phyloP scores from a whole-genome alignment of 2,888 invertebrate genomes.

The Drosophila fungiperda region DNA sequence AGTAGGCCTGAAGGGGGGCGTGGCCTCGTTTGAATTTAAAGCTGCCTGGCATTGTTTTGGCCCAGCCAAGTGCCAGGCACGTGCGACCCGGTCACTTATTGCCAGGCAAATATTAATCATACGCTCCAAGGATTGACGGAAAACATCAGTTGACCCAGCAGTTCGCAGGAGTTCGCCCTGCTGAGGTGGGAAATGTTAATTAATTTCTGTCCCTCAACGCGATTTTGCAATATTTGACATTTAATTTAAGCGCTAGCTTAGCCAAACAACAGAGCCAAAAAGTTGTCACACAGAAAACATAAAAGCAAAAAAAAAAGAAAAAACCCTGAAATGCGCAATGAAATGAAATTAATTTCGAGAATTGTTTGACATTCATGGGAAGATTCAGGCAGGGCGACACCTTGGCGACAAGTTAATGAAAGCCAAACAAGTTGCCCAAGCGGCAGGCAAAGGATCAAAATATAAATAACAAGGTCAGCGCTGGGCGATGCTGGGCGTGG shows the following conservation, averaged over 20 bases:
- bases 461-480: slow-evolving; percentile 41
- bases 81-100: slow-evolving; percentile 52
- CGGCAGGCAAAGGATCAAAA: slow-evolving; percentile 10
- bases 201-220: slow-evolving; percentile 53
- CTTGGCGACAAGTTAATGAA: slow-evolving; percentile 61
- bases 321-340: slow-evolving; percentile 33
- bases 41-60: slow-evolving; percentile 35
- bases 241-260: slow-evolving; percentile 55
- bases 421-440: slow-evolving; percentile 35
- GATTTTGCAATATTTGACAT: slow-evolving; percentile 62
- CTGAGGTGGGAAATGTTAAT: slow-evolving; percentile 47
- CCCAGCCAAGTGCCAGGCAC: slow-evolving; percentile 58
- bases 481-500: slow-evolving; percentile 23
- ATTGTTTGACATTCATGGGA: slow-evolving; percentile 60
- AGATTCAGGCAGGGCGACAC: slow-evolving; percentile 40
- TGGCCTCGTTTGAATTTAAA: slow-evolving; percentile 71
- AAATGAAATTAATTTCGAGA: slow-evolving; percentile 68
- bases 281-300: not conserved
- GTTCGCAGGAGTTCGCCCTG: not conserved
- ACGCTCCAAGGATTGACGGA: slow-evolving; percentile 53
- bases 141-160: slow-evolving; percentile 15
- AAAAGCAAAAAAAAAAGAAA: not conserved
- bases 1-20: slow-evolving; percentile 50
- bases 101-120: slow-evolving; percentile 68
- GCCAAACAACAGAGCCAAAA: slow-evolving; percentile 15